These are phyloP conservation scores for Lagothrix lagotricha DNA, from an alignment of 2,797 vertebrate genomes.

Conservation along the genomic window DNA sequence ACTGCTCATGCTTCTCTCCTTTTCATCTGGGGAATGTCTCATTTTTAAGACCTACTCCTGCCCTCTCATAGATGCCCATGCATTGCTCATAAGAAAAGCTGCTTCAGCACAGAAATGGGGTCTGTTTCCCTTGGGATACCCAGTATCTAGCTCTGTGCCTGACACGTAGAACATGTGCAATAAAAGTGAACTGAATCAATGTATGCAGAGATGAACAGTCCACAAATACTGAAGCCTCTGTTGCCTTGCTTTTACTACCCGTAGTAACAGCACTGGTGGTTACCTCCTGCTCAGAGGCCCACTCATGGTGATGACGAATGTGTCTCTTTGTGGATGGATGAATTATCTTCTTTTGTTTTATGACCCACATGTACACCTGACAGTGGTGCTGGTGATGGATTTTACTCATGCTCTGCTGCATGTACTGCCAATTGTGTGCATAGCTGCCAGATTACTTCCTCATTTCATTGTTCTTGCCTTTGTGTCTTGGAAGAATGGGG, in stretches of 20 bases:
- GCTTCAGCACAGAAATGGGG: not conserved
- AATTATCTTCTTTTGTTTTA: constrained; percentile 14
- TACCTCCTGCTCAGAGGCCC: not conserved
- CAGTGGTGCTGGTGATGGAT: constrained; percentile 64
- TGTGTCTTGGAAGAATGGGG: constrained; percentile 58
- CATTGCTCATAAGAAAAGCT: not conserved
- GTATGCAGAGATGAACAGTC: not conserved
- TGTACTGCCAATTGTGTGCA: constrained; percentile 64
- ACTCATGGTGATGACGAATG: not conserved
- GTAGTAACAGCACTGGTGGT: not conserved
- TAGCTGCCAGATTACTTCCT: constrained; percentile 57
- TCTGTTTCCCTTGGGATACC: not conserved
- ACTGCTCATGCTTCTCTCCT: not conserved
- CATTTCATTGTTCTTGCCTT: constrained; percentile 63
- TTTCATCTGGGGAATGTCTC: not conserved
- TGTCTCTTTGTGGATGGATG: not conserved
- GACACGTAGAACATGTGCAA: not conserved
- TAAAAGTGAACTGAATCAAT: not conserved
- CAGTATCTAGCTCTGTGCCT: not conserved
- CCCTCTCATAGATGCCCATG: not conserved
- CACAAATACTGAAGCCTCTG: not conserved
- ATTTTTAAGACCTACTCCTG: not conserved
- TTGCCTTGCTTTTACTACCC: not conserved
- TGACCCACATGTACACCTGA: not conserved
- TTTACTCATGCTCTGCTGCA: constrained; percentile 69